Evolutionary conservation across 2,797 vertebrate genomes (phyloP).

Genomic region (Phrynocephalus forsythii): DNA sequence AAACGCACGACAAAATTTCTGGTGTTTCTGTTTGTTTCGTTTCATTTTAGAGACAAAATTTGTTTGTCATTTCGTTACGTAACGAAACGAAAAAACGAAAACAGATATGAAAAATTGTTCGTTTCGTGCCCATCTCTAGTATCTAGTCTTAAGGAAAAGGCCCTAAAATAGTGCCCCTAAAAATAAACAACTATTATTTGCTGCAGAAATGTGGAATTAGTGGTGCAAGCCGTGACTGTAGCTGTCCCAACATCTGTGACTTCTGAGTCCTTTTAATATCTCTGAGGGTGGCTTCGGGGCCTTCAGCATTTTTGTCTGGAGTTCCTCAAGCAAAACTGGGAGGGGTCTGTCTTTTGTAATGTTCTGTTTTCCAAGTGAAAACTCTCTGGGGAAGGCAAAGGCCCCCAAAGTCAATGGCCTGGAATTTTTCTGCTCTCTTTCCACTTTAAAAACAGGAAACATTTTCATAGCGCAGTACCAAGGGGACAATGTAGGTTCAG

Average conservation of each 20-base stretch:
- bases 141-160: conserved; percentile 21
- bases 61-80: too few relatives aligned
- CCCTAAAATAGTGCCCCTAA: conserved; percentile 27
- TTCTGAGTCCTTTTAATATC: conserved; percentile 47
- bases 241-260: neutral
- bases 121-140: too few relatives aligned
- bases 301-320: conserved; percentile 79
- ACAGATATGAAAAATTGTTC: too few relatives aligned
- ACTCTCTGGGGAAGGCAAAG: conserved; percentile 72
- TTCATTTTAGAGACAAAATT: too few relatives aligned
- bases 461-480: conserved; percentile 80
- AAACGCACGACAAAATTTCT: too few relatives aligned
- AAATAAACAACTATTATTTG: conserved; percentile 16
- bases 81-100: too few relatives aligned
- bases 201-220: conserved; percentile 46
- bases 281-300: conserved; percentile 70
- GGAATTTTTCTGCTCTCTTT: conserved; percentile 81
- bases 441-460: conserved; percentile 86
- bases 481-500: conserved; percentile 76
- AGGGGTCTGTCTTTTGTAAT: conserved; percentile 80
- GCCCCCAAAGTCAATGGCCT: conserved; percentile 80
- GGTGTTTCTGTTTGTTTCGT: too few relatives aligned
- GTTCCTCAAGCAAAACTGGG: conserved; percentile 70
- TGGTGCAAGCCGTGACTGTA: conserved; percentile 49
- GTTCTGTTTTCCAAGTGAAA: conserved; percentile 79